These are phyloP conservation scores for Carassius carassius DNA, from an alignment of 2,113 vertebrate species.

Conservation along the genomic window DNA sequence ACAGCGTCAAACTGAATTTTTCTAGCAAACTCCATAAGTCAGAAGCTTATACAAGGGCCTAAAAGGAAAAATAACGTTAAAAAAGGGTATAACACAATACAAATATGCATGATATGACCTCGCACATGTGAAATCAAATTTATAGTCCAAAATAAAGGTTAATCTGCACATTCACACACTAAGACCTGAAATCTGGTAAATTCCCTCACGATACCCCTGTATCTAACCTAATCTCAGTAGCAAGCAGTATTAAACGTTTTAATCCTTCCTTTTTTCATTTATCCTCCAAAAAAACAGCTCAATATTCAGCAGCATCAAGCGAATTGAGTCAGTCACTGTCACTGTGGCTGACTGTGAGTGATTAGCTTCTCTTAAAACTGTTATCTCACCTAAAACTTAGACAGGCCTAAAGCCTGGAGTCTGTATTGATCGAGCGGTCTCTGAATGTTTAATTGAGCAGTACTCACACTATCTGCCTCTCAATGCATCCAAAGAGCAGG, in stretches of 20 bases:
- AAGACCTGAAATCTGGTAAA: conserved; percentile 31
- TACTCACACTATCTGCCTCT: background rate
- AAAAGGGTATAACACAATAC: background rate
- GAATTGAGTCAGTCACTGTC: conserved; percentile 6
- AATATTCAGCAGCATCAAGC: conserved; percentile 21
- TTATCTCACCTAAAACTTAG: conserved; percentile 3
- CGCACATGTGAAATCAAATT: background rate
- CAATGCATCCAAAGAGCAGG: background rate
- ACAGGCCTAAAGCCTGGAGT: background rate
- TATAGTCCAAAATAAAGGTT: background rate
- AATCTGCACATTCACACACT: background rate
- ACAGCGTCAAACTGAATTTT: too few species aligned
- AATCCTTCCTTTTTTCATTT: conserved; percentile 1
- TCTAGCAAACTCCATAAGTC: too few species aligned
- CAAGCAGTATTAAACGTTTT: conserved; percentile 51
- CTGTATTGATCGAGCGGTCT: background rate
- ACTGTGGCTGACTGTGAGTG: conserved; percentile 3
- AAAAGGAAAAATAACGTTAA: too few species aligned
- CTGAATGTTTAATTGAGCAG: conserved; percentile 48
- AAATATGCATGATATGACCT: background rate
- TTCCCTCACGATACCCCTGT: conserved; percentile 8
- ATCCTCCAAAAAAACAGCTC: conserved; percentile 48
- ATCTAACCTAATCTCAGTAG: conserved; percentile 47
- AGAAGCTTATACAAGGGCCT: too few species aligned
- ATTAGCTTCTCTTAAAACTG: conserved; percentile 1